Percentiles rank a stretch among this genome's conserved stretches.
These are phyloP conservation scores for Sepiola atlantica DNA, from an alignment of 2,888 invertebrate species.

Conservation along the genomic window DNA sequence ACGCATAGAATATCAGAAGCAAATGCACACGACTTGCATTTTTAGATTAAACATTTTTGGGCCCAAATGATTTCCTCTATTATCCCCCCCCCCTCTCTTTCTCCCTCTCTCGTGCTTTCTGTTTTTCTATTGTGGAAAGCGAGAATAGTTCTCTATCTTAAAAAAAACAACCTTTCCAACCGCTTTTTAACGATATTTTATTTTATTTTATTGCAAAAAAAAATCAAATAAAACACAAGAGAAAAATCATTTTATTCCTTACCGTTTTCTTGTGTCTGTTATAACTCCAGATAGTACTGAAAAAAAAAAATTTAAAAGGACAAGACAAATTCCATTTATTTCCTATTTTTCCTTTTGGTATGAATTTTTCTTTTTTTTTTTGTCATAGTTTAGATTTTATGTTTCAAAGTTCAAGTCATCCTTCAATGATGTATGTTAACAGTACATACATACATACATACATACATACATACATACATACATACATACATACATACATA, in stretches of 20 bases:
- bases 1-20: neutral
- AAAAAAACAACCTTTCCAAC: neutral
- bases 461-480: no score
- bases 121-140: neutral
- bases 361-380: neutral
- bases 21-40: neutral
- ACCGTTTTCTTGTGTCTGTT: no score
- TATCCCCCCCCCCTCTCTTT: neutral
- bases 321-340: neutral
- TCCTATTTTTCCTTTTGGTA: neutral
- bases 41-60: neutral
- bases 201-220: neutral
- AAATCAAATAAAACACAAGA: neutral
- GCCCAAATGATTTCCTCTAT: neutral
- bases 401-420: no score
- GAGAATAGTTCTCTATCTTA: no score
- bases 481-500: no score
- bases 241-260: constrained; percentile 8
- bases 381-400: neutral
- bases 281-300: neutral
- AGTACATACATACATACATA: no score
- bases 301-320: neutral
- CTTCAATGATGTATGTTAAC: no score
- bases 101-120: neutral
- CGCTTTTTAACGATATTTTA: neutral